A percentile compares a stretch with the other conserved stretches of the same genome.
Conservation (phyloP, 2,888 invertebrate genomes). For the Melinaea marsaeus region DNA sequence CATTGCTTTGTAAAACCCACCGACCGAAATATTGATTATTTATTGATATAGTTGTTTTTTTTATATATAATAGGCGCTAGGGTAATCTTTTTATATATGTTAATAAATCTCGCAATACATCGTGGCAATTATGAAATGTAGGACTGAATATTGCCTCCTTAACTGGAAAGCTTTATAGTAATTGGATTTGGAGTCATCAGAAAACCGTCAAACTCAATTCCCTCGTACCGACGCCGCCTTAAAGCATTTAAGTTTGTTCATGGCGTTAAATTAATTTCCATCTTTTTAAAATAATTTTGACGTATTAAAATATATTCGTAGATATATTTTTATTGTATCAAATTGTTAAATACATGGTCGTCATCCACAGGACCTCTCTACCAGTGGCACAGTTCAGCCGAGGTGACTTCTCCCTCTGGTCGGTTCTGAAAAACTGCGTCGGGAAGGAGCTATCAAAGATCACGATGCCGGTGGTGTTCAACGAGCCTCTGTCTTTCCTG, state of each 20-base stretch:
- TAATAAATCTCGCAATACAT: no score
- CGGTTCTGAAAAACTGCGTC: slow-evolving; percentile 93
- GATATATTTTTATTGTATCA: no score
- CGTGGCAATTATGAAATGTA: no score
- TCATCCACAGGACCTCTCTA: slow-evolving; percentile 76
- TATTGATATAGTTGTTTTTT: no score
- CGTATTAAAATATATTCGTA: no score
- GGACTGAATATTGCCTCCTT: no score
- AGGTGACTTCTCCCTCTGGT: slow-evolving; percentile 93
- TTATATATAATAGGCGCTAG: no score
- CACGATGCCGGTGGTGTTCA: slow-evolving; percentile 97
- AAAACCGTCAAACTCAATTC: background rate
- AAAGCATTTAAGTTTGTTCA: background rate
- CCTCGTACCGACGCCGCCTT: background rate
- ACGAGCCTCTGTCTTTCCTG: slow-evolving; percentile 96
- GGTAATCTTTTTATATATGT: no score
- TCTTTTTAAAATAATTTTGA: background rate
- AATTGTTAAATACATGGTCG: no score
- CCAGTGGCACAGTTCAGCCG: slow-evolving; percentile 86
- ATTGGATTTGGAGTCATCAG: background rate
- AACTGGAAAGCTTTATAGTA: background rate
- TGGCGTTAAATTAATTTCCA: background rate
- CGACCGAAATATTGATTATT: no score
- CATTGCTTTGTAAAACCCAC: no score
- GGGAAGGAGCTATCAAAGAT: slow-evolving; percentile 96